Conservation (phyloP, 2,797 vertebrate species). For the Melanotaenia nigrans region DNA sequence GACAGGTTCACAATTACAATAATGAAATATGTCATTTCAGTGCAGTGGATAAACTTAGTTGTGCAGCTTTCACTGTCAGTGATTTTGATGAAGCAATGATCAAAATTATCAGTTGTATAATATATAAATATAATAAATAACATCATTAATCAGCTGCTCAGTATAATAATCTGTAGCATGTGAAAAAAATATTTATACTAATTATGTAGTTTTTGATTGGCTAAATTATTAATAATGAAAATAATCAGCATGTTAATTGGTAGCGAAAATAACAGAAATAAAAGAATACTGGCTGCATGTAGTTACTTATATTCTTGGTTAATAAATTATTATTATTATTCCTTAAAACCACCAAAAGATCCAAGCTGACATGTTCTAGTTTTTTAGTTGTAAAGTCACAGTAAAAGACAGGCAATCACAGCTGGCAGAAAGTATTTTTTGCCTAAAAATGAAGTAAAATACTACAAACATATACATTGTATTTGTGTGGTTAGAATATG, state of each 20-base stretch:
- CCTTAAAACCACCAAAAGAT: conserved; percentile 1
- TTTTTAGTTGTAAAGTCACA: background rate
- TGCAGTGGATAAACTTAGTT: background rate
- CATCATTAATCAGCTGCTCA: background rate
- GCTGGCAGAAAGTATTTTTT: background rate
- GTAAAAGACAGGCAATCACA: background rate
- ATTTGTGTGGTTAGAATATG: background rate
- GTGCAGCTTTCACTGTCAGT: conserved; percentile 1
- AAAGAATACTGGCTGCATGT: too few species aligned
- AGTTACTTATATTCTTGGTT: too few species aligned
- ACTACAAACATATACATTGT: background rate
- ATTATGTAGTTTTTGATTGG: too few species aligned
- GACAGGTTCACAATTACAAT: conserved; percentile 36
- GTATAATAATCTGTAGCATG: background rate
- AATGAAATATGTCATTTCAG: conserved; percentile 26
- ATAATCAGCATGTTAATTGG: too few species aligned
- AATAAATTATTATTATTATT: background rate
- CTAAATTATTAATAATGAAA: too few species aligned
- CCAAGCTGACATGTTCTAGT: background rate
- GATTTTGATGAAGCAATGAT: conserved; percentile 2
- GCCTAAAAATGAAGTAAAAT: background rate
- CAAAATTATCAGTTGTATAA: background rate
- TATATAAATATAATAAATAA: background rate
- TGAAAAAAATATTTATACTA: background rate
- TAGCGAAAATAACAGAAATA: too few species aligned